Conservation (phyloP, 2,113 vertebrate genomes). For the Excalfactoria chinensis region DNA sequence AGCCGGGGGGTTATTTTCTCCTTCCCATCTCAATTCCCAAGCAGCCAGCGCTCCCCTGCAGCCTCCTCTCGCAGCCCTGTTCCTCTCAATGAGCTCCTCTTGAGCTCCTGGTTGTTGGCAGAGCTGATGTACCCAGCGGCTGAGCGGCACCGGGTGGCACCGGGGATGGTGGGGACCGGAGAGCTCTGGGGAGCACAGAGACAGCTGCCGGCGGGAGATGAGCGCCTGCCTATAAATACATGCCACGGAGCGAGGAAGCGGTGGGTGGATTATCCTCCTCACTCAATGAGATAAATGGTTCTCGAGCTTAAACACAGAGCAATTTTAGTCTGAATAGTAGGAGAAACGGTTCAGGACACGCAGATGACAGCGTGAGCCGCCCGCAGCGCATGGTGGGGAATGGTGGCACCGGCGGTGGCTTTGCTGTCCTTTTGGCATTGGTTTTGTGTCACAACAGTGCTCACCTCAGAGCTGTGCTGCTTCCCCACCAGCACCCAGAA, state of each 20-base stretch:
- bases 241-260: conserved; percentile 65
- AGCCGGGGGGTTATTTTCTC: background rate
- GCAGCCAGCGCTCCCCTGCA: background rate
- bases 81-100: conserved; percentile 47
- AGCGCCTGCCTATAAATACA: conserved; percentile 71
- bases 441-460: accelerated
- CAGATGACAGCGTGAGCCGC: background rate
- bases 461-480: background rate
- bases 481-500: background rate
- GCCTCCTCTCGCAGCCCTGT: background rate
- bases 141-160: background rate
- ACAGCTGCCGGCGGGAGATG: conserved; percentile 17
- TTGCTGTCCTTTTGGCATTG: background rate
- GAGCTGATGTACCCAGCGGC: too few species aligned
- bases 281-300: conserved; percentile 73
- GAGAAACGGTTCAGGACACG: conserved; percentile 12
- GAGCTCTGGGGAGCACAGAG: background rate
- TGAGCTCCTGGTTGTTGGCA: conserved; percentile 50
- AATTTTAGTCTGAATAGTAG: conserved; percentile 70
- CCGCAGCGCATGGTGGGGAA: background rate
- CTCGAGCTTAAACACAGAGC: conserved; percentile 64
- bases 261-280: conserved; percentile 71
- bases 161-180: background rate
- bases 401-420: background rate
- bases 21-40: background rate